These are phyloP conservation scores for Drosophila formosana DNA, from an alignment of 2,888 invertebrate genomes.

Conservation along the genomic window DNA sequence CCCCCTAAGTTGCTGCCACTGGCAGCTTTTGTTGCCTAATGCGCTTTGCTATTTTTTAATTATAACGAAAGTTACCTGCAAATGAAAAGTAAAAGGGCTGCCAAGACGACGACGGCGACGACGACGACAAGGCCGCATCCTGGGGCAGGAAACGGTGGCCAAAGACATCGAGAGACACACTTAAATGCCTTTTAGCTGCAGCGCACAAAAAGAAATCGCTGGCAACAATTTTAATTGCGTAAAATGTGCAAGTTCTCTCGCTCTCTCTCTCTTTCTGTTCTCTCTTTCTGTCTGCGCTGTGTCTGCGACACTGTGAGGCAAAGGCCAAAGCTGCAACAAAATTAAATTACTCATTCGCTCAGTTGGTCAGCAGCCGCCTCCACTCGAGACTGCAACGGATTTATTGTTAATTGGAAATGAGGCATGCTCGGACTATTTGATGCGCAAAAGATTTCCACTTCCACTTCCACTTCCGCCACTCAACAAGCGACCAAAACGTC, in stretches of 20 bases:
- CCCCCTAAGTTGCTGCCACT: conserved; percentile 36
- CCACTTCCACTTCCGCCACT: conserved; percentile 54
- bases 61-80: conserved; percentile 78
- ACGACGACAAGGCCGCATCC: conserved; percentile 42
- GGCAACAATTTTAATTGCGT: conserved; percentile 79
- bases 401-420: conserved; percentile 79
- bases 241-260: conserved; percentile 67
- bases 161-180: conserved; percentile 70
- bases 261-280: conserved; percentile 3
- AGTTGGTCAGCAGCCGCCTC: conserved; percentile 60
- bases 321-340: conserved; percentile 74
- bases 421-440: conserved; percentile 77
- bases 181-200: conserved; percentile 73
- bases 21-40: conserved; percentile 76
- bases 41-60: conserved; percentile 82
- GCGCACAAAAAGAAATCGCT: conserved; percentile 63
- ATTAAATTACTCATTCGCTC: conserved; percentile 80
- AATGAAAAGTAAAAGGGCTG: conserved; percentile 79
- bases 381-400: conserved; percentile 70
- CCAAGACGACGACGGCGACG: conserved; percentile 68
- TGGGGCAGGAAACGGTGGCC: background rate
- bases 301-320: conserved; percentile 56
- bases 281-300: conserved; percentile 41
- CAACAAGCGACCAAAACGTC: conserved; percentile 53
- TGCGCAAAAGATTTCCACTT: conserved; percentile 71